These are phyloP conservation scores for Litoditis marina DNA, from an alignment of 2,888 invertebrate species.

Conservation along the genomic window DNA sequence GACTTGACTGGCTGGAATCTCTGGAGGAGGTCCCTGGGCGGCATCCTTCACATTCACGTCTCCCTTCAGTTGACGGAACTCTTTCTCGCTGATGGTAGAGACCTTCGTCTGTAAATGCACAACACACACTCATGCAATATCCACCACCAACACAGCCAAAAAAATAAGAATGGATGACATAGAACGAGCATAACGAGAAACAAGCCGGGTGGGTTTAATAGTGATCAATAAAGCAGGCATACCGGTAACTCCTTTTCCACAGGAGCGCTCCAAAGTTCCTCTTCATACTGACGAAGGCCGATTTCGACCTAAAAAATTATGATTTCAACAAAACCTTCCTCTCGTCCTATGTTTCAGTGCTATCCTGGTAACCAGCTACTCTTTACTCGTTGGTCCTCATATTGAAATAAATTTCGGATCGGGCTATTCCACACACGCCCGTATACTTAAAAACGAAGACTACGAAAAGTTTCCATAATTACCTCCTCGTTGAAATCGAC, in stretches of 20 bases:
- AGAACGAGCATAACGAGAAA: slow-evolving; percentile 9
- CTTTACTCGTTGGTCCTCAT: too few relatives aligned
- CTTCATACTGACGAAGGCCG: slow-evolving; percentile 92
- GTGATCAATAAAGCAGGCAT: slow-evolving; percentile 15
- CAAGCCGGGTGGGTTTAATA: slow-evolving; percentile 9
- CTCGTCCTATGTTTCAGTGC: too few relatives aligned
- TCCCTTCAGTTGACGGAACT: slow-evolving; percentile 43
- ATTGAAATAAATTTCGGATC: slow-evolving; percentile 87
- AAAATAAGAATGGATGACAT: slow-evolving; percentile 5
- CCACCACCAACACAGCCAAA: slow-evolving; percentile 15
- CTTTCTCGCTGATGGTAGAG: slow-evolving; percentile 43
- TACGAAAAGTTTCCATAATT: slow-evolving; percentile 89
- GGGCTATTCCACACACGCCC: slow-evolving; percentile 74
- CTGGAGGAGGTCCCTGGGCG: slow-evolving; percentile 29
- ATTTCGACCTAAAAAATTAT: slow-evolving; percentile 75
- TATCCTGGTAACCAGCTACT: too few relatives aligned
- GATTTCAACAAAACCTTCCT: too few relatives aligned
- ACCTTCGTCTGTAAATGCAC: slow-evolving; percentile 47
- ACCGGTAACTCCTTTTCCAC: slow-evolving; percentile 37
- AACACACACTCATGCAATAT: too few relatives aligned
- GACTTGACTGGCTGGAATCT: slow-evolving; percentile 30
- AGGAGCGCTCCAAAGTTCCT: slow-evolving; percentile 76
- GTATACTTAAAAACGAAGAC: too few relatives aligned
- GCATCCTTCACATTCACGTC: slow-evolving; percentile 14
- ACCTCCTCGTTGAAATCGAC: slow-evolving; percentile 91